phyloP scores from a whole-genome alignment of 2,113 vertebrate species.

The Amphilophus citrinellus region DNA sequence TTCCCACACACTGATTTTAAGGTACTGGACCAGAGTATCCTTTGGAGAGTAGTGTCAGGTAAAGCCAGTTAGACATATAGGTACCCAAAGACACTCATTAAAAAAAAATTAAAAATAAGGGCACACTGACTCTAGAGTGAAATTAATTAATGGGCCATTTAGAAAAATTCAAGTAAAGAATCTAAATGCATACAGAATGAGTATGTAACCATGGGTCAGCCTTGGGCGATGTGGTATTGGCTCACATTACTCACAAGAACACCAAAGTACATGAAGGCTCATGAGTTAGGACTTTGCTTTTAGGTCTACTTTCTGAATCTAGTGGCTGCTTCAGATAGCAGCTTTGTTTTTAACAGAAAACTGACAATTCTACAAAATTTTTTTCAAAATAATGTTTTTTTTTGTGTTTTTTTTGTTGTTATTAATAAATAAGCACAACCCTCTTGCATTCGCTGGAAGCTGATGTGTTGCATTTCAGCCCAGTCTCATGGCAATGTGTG shows the following conservation, averaged over 20 bases:
- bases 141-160: background rate
- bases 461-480: background rate
- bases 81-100: background rate
- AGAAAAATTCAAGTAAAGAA: conserved; percentile 4
- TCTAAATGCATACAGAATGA: conserved; percentile 16
- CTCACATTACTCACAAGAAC: conserved; percentile 16
- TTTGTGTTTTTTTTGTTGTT: background rate
- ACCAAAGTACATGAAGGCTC: background rate
- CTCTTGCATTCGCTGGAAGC: background rate
- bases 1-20: conserved; percentile 23
- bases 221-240: conserved; percentile 5
- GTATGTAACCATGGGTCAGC: background rate
- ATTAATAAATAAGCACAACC: background rate
- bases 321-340: background rate
- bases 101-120: background rate
- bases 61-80: background rate
- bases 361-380: background rate
- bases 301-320: background rate
- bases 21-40: conserved; percentile 11
- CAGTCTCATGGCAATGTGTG: background rate
- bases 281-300: conserved; percentile 1
- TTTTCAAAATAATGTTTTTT: no score
- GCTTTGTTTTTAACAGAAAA: background rate
- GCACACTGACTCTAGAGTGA: background rate
- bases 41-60: background rate